phyloP scores from a whole-genome alignment of 2,888 invertebrate genomes.

The Tetragonisca angustula region DNA sequence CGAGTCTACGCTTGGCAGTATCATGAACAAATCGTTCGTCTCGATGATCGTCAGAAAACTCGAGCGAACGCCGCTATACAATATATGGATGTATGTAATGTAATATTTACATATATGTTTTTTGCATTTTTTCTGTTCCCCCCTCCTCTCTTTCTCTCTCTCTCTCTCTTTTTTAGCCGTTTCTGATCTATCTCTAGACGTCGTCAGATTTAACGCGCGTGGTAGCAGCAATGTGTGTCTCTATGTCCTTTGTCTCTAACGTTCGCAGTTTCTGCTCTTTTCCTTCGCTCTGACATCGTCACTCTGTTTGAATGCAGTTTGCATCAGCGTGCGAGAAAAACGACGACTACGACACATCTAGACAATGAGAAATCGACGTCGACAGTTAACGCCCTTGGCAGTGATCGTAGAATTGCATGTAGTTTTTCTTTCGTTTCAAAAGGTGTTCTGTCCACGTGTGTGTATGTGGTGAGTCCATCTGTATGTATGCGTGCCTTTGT shows the following conservation, averaged over 20 bases:
- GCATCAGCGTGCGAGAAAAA: conserved; percentile 38
- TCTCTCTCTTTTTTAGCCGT: no score
- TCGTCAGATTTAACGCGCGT: conserved; percentile 21
- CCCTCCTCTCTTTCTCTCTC: background rate
- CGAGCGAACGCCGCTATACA: conserved; percentile 48
- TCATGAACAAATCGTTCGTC: conserved; percentile 78
- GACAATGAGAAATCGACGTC: conserved; percentile 78
- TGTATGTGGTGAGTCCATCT: background rate
- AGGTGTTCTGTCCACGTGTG: background rate
- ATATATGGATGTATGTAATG: conserved; percentile 45
- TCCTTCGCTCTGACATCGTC: conserved; percentile 8
- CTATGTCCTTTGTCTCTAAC: background rate
- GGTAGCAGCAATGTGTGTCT: background rate
- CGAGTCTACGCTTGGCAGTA: conserved; percentile 81
- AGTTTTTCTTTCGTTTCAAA: conserved; percentile 52
- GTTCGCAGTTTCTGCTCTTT: background rate
- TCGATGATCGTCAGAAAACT: conserved; percentile 48
- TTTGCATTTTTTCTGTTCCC: conserved; percentile 21
- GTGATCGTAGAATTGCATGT: conserved; percentile 82
- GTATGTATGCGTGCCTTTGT: background rate
- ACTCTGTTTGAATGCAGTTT: conserved; percentile 4
- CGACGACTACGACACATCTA: conserved; percentile 62
- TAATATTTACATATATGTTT: conserved; percentile 38
- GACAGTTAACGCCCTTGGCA: conserved; percentile 82
- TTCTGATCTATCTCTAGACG: conserved; percentile 25